Base-by-base conservation (phyloP, 2,797 vertebrate genomes). In the Protonibea diacanthus region DNA sequence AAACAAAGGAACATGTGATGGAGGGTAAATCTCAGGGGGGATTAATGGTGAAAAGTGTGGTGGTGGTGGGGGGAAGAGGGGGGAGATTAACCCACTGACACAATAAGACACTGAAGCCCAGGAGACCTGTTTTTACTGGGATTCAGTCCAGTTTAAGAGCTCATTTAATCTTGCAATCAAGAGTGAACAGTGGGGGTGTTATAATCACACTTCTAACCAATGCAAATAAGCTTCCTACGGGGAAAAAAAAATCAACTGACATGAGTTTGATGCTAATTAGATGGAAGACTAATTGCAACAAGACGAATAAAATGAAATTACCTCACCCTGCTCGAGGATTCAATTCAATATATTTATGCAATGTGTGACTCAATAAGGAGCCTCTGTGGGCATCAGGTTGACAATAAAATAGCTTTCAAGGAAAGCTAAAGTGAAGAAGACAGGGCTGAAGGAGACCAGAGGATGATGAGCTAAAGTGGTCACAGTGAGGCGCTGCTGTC, bases 51-150 rank as follows among this genome's bases (percentile, higher is more conserved):
- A 66, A 67, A 77, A 80, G 78, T 44, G 29, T 67, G 59, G 33
- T 38, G 33, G 33, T 38, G 33, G 33, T 84, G 33, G 33, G 29
- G 29, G 33, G 33, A 8, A n/a, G n/a, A 29, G 45, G 48, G 29
- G 33, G 74, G 58, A 59, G 81, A 78, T 88, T 85, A 89, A 47
- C 78, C 82, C 5, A 65, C 71, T 90, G 86, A 90, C 76, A 89
- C 49, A 81, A 78, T 83, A 80, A 79, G 63, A 74, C 77, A 69
- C 38, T 64, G 74, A 85, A 72, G 48, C 77, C 67, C 66, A 60
- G 63, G 66, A 83, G 71, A 72, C 0, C 1, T 72, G 68, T 87
- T 73, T 82, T 57, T 71, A 53, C 80, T 75, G 80, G 78, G 76
- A 61, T 67, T 75, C 51, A 81, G 55, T 52, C 62, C 23, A 42